Conservation (phyloP, 1,140 invertebrate species). For the Diachasma alloeum region DNA sequence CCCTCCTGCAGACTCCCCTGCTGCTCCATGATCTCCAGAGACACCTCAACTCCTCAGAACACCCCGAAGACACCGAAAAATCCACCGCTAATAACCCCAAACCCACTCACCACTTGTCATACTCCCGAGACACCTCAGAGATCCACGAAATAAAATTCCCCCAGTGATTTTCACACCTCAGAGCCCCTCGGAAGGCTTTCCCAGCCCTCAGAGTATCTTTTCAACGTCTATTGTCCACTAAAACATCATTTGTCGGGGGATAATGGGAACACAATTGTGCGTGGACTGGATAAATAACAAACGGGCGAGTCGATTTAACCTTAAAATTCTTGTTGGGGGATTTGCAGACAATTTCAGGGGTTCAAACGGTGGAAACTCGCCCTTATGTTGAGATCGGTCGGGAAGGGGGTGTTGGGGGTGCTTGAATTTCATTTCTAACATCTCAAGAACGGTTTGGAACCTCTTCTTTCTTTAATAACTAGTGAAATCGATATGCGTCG, state of each 20-base stretch:
- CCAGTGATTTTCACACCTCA: neutral
- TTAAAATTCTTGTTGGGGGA: neutral
- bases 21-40: slow-evolving; percentile 52
- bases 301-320: neutral
- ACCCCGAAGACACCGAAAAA: neutral
- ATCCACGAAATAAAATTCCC: neutral
- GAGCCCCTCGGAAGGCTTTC: neutral
- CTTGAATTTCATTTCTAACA: no score
- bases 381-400: neutral
- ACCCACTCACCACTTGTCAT: neutral
- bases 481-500: no score
- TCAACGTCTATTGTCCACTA: neutral
- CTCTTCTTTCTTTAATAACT: no score
- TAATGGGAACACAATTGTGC: neutral
- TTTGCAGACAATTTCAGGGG: neutral
- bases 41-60: neutral
- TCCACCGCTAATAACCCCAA: neutral
- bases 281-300: neutral
- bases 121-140: neutral
- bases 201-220: no score
- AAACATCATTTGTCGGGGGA: neutral
- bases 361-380: neutral
- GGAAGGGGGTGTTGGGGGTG: no score
- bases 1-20: slow-evolving; percentile 52
- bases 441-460: no score